Evolutionary conservation across 2,797 vertebrate species (phyloP).

Genomic region (Graptemys geographica): DNA sequence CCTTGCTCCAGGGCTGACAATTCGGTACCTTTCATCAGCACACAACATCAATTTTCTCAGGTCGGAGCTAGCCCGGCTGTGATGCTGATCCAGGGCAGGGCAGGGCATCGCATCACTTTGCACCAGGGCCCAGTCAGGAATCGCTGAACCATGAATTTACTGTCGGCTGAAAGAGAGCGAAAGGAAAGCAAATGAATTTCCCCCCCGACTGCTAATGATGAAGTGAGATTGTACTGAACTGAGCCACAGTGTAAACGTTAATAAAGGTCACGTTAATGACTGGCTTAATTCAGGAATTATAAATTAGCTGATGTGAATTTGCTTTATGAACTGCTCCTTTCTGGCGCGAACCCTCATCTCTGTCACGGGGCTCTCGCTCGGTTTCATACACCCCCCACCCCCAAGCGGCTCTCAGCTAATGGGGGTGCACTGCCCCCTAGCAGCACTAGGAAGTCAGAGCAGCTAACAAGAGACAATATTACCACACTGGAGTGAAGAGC

Average conservation of each 20-base stretch:
- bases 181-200: background rate
- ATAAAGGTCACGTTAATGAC: constrained; percentile 22
- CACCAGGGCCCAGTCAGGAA: background rate
- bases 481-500: background rate
- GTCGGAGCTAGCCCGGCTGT: too few relatives aligned
- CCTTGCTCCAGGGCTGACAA: background rate
- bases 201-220: background rate
- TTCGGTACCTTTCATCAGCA: background rate
- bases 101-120: background rate
- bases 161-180: background rate
- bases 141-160: background rate
- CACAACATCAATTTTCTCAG: background rate
- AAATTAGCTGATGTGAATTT: constrained; percentile 21
- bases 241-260: background rate
- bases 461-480: background rate
- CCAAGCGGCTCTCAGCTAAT: background rate
- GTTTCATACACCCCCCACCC: background rate
- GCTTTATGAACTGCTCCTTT: constrained; percentile 26
- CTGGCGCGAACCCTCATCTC: background rate
- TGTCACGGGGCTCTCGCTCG: background rate
- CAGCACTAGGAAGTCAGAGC: background rate
- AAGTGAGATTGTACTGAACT: background rate
- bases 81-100: too few relatives aligned
- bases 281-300: constrained; percentile 45
- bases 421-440: background rate